Base-by-base conservation (phyloP, 2,113 vertebrate genomes). In the Mirounga angustirostris region DNA sequence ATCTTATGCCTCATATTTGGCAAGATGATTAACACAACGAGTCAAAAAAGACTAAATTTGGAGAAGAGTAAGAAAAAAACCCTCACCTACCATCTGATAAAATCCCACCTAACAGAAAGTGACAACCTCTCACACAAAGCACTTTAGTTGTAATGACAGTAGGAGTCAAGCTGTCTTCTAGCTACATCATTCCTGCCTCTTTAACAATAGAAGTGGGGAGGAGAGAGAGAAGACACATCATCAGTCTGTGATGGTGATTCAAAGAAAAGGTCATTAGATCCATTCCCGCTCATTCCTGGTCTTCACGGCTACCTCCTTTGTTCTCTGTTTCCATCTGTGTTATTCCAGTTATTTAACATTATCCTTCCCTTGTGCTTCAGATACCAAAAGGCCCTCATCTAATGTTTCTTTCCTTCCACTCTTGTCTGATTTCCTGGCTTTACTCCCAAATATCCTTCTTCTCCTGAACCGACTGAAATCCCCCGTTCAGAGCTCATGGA, bases 231-330 rank as follows among this genome's bases (percentile, higher is more conserved):
- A 50, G 14, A 88, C 1, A 54, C 11, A 50, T 33, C 10, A 36
- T 46, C 46, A 54, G 40, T 46, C 58, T 85, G n/a, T 1, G 33
- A 89, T 5, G 40, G 33, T 6, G 24, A 89, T 40, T 26, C 46
- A 92, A 79, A 97, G 76, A 43, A 84, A 78, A 89, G 43, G 30
- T 87, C 85, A 87, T 78, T n/a, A 43, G 58, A 22, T 86, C 69
- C 58, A 59, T 82, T 58, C 52, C 61, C 50, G 9, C 40, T 74
- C 43, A 9, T 73, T 93, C 11, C 63, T 79, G 36, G 24, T 78
- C 22, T 86, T 59, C 52, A 30, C n/a, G 22, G 26, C 14, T 13
- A 80, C 30, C 43, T 95, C 24, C 15, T 52, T 24, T 59, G 8
- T 73, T 91, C 52, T 87, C 78, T 54, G 59, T 67, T 89, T 93